These are phyloP conservation scores for Tethea ocularis DNA, from an alignment of 2,888 invertebrate genomes.

Conservation along the genomic window DNA sequence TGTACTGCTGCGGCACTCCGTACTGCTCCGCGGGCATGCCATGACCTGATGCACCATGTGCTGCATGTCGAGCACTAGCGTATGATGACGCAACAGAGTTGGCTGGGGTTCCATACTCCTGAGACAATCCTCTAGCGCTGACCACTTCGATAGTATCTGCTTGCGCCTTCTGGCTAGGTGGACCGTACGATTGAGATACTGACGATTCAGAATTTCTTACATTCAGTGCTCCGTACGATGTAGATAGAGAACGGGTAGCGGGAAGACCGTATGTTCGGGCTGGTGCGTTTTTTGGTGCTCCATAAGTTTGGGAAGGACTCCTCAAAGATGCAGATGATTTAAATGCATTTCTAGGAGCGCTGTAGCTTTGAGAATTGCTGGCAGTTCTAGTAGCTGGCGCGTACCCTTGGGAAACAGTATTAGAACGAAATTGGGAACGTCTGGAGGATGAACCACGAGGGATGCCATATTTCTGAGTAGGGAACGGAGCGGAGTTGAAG, in stretches of 20 bases:
- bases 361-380: not conserved
- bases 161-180: not conserved
- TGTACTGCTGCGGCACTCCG: conserved; percentile 77
- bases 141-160: not conserved
- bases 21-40: conserved; percentile 70
- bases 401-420: not conserved
- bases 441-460: conserved; percentile 3
- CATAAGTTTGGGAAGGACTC: not conserved
- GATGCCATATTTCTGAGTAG: conserved; percentile 45
- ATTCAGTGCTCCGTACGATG: conserved; percentile 28
- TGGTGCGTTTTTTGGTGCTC: not conserved
- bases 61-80: conserved; percentile 50
- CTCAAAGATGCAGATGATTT: not conserved
- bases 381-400: not conserved
- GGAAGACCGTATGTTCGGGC: not conserved
- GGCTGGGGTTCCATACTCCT: conserved; percentile 55
- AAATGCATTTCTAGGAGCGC: not conserved
- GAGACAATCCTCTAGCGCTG: conserved; percentile 39
- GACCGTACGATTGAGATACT: not conserved
- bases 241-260: not conserved
- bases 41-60: conserved; percentile 11
- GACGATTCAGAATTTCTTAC: not conserved
- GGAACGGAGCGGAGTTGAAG: not conserved
- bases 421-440: not conserved
- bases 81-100: conserved; percentile 61